Base-by-base conservation (phyloP, 2,797 vertebrate genomes). In the Zalophus californianus region DNA sequence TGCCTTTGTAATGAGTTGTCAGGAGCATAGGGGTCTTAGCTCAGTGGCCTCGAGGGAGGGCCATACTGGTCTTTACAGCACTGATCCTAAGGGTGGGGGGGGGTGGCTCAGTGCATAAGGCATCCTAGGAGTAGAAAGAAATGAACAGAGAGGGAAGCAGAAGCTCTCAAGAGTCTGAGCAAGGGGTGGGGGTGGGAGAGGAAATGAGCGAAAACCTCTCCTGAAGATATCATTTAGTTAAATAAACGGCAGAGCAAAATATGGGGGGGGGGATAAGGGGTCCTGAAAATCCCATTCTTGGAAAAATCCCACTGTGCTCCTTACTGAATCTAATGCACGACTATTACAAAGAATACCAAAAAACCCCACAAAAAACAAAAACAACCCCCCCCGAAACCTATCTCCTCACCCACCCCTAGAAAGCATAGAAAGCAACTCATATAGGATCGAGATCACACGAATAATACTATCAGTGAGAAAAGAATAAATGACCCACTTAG, bases 401-500 rank as follows among this genome's bases (percentile, higher is more conserved):
- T 52, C 75, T 52, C 48, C 2, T 0, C 3, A 13, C 25, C 11
- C 16, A 20, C 14, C 29, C 13, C 66, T 29, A 12, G 48, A 82
- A 60, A 93, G 48, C 32, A 66, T 9, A 56, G 25, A 72, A 88
- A 92, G 21, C 70, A 90, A 86, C 41, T 73, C 84, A 54, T 82
- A 15, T 41, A 60, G 64, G 52, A 27, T n/a, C 32, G 60, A 94
- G 83, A 70, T 94, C n/a, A 72, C 23, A 75, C 8, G 20, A 89
- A 60, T 50, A 48, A 80, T 18, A 82, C 62, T 20, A n/a, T 83
- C 64, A 10, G 48, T 48, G 54, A 87, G 82, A 58, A 87, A 89
- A 89, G 60, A 96, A 94, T 95, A 97, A 91, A 96, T 80, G 82
- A 54, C 70, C 85, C 88, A 56, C 72, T 96, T 91, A 70, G n/a